Evolutionary conservation across 2,113 vertebrate species (phyloP), one percentile per base, ranked within the genome.

Genomic region (Tachysurus fulvidraco): DNA sequence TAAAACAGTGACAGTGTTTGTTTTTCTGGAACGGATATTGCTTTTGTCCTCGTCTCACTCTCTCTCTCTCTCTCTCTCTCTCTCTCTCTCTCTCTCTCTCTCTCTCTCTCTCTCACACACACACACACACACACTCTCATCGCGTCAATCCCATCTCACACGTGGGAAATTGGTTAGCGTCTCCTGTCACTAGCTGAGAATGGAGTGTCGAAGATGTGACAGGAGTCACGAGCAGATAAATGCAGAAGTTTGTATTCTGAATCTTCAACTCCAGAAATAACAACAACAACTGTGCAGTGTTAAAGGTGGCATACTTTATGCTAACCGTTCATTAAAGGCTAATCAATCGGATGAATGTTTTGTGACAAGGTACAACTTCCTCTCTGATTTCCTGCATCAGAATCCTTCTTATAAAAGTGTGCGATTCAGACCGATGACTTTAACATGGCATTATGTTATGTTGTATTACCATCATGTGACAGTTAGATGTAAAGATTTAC

Each of bases 91-190:
- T 55, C 41, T 86, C 7, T 41, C 60, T 46, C 5, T 50, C 3
- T 50, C 5, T 50, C 46, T 50, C 46, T 36, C 73, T 76, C 65
- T 78, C 73, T 55, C 41, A n/a, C n/a, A n/a, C n/a, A 52, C 57
- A 69, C 73, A 73, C 11, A 79, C 50, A 28, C 36, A 30, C 59
- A 50, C 54, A n/a, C 46, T 62, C 19, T 36, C 59, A 36, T 54
- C 21, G 9, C 76, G 50, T 80, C 74, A 50, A 55, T 23, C 50
- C 71, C 41, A 64, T 36, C 67, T 89, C 74, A 81, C 85, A 85
- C 85, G 74, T 71, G 6, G 62, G 30, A 85, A 85, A 90, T 86
- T 83, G 87, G 44, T n/a, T 85, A 46, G 21, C 46, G 46, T 77
- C 82, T 19, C 80, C 44, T 36, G n/a, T 55, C 62, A 17, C 62